Evolutionary conservation across 2,113 vertebrate species (phyloP).

Genomic region (Chaetorhynchus papuensis): DNA sequence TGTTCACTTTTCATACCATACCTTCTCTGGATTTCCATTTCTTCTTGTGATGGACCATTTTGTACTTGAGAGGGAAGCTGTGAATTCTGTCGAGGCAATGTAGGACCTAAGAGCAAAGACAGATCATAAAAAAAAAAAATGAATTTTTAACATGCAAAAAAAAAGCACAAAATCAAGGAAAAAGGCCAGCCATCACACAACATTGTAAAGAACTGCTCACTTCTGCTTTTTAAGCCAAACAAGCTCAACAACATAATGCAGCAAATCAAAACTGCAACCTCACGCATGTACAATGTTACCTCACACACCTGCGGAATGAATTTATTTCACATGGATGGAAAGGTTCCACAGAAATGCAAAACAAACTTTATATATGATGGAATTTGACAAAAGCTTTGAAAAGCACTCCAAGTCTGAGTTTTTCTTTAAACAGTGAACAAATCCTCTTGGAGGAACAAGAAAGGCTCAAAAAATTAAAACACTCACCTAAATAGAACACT

Average conservation of each 20-base stretch:
- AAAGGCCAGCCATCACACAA: conserved; percentile 50
- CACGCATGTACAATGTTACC: not conserved
- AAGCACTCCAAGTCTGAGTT: conserved; percentile 40
- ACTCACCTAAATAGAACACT: conserved; percentile 81
- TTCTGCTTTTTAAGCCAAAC: conserved; percentile 66
- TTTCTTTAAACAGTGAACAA: conserved; percentile 61
- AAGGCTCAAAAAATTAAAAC: conserved; percentile 62
- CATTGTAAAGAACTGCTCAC: conserved; percentile 41
- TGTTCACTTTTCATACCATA: conserved; percentile 42
- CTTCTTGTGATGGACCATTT: conserved; percentile 93
- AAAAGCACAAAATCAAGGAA: not conserved
- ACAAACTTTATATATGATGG: conserved; percentile 48
- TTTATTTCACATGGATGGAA: conserved; percentile 65
- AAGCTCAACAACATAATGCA: conserved; percentile 61
- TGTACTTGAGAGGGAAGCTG: conserved; percentile 86
- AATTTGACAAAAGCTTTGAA: conserved; percentile 56
- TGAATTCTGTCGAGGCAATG: conserved; percentile 87
- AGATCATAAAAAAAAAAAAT: conserved; percentile 10
- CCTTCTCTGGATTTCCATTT: conserved; percentile 94
- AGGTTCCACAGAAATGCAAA: conserved; percentile 62
- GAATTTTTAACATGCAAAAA: not conserved
- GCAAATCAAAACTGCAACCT: conserved; percentile 69
- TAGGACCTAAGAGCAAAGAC: conserved; percentile 79
- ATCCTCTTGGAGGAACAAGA: conserved; percentile 28
- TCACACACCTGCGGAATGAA: conserved; percentile 47